Evolutionary conservation across 1,140 invertebrate species (phyloP), one percentile per base, ranked within the genome.

Genomic region (Drosophila subpulchrella): DNA sequence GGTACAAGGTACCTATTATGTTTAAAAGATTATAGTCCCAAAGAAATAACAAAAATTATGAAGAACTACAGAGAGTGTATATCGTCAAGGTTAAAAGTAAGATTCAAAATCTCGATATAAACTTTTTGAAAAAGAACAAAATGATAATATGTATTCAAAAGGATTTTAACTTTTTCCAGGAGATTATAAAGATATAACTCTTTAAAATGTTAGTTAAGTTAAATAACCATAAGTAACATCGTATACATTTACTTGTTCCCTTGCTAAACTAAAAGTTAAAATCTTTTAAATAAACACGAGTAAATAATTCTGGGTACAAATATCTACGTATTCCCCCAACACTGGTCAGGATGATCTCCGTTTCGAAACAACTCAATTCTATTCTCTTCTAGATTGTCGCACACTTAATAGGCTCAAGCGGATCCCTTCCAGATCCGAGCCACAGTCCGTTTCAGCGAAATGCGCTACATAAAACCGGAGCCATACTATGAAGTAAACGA

Each of bases 391-490:
- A 89, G 84, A 89, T 88, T 61, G 54, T 80, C 60, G 66, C 53
- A 78, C 51, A 75, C 68, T 79, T 88, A 62, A 46, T 39, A 30
- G 66, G 53, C 55, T 55, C 72, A 81, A 57, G 74, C 60, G 80
- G 78, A 62, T 80, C 72, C 85, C 62, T 54, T 44, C 54, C 51
- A 78, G 78, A 65, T 73, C 81, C 60, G 48, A 57, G 24, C 24
- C 44, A 13, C 67, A 58, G 50, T 83, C 71, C 76, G 62, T 83
- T 82, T 73, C 70, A 56, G 53, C 75, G 77, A 77, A 77, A 92
- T 92, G 91, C 88, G 88, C 68, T 92, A 88, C 89, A 82, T 92
- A 61, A 91, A 92, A 72, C 75, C 79, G 88, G 91, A 92, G 75
- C 91, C 91, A 59, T 92, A 92, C 41, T 92, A 92, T 81, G 91